Evolutionary conservation across 2,888 invertebrate species (phyloP), one percentile per base, ranked within the genome.

Genomic region (Conops quadrifasciatus): DNA sequence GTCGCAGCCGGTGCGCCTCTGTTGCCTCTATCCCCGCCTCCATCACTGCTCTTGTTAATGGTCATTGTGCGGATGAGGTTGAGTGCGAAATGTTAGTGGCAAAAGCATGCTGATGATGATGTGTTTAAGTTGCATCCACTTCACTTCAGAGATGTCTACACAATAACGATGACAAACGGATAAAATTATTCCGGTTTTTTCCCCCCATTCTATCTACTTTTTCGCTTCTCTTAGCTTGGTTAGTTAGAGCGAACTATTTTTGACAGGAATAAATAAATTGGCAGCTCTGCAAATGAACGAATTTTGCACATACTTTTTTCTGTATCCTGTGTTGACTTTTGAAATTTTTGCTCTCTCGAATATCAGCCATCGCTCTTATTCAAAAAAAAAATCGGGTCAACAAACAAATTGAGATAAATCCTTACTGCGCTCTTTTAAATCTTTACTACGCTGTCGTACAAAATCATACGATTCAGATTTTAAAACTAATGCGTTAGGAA

Each of bases 251-350:
- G 36, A 56, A 58, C 36, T 67, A 36, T 9, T 36, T 53, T 43
- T 67, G 67, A 19, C 58, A 67, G 53, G 67, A 4, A 56, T 56
- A 36, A 56, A 56, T 36, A 56, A 67, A 58, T 67, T 67, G 58
- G 43, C 19, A 56, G 58, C 43, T 64, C 36, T 43, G 19, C 62
- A 62, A 36, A 62, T 36, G 19, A 16, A 26, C 21, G 2, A 36
- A n/a, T 62, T 62, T 62, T 43, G 5, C 30, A 19, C 28, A 7
- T 4, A 9, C 3, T 5, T 13, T 19, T 30, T 62, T n/a, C n/a
- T n/a, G n/a, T n/a, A n/a, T n/a, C n/a, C n/a, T n/a, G n/a, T n/a
- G n/a, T n/a, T n/a, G n/a, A n/a, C n/a, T n/a, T n/a, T n/a, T n/a
- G n/a, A n/a, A n/a, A n/a, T n/a, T n/a, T n/a, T n/a, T n/a, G n/a